Conservation (phyloP, 1,140 invertebrate genomes). For the Aphis craccivora region DNA sequence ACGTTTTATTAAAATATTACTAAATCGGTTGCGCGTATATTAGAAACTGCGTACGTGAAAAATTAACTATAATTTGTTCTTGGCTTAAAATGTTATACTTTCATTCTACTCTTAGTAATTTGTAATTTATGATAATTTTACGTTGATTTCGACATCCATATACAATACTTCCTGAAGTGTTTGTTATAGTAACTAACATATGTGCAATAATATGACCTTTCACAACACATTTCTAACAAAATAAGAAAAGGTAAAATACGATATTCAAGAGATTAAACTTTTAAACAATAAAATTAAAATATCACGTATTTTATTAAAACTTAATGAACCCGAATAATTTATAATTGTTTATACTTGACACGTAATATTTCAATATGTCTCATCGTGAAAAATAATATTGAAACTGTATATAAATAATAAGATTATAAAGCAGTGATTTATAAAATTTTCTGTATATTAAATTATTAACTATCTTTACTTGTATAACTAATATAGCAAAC, state of each 20-base stretch:
- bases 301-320: not conserved
- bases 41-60: conserved; percentile 10
- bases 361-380: not conserved
- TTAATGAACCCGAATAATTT: not conserved
- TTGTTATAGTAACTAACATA: not conserved
- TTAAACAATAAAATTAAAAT: conserved; percentile 1
- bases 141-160: not conserved
- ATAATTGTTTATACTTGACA: not conserved
- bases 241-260: not conserved
- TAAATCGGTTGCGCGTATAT: not conserved
- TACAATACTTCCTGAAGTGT: not conserved
- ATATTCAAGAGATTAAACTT: not conserved
- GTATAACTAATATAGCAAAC: too few relatives aligned
- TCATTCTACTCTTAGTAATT: not conserved
- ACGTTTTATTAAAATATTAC: conserved; percentile 39
- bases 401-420: not conserved
- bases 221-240: not conserved
- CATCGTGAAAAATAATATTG: not conserved
- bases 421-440: not conserved
- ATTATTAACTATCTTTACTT: not conserved
- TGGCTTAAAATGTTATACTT: not conserved
- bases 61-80: not conserved
- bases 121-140: not conserved
- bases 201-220: not conserved
- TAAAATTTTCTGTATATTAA: not conserved